Evolutionary conservation across 2,113 vertebrate genomes (phyloP), one percentile per base, ranked within the genome.

Genomic region (human): DNA sequence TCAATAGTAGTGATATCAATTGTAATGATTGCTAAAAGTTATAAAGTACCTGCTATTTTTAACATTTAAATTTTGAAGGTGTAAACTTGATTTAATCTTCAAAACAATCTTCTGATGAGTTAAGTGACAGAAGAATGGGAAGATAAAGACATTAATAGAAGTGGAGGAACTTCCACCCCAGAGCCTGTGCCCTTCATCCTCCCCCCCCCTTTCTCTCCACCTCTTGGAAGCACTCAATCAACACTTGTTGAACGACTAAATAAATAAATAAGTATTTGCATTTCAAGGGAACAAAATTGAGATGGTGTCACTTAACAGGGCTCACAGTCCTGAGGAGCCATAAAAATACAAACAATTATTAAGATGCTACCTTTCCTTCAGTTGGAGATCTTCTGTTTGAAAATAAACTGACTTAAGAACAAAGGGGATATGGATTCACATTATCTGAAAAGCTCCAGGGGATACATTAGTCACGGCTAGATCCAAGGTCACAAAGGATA

Each of bases 61-160:
- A 68, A 40, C 66, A 66, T 83, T 50, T 50, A 48, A 23, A 73
- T 59, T 81, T 94, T 95, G 70, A 52, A 92, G 45, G 10, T 50
- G 11, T 8, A 61, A 64, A 68, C 32, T 80, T n/a, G 14, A 30
- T 30, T 32, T 73, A 59, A 93, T 57, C 27, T 22, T 70, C 12
- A 59, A 55, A 89, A 59, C 4, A 38, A 43, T 55, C 43, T 57
- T 91, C 48, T 68, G 52, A n/a, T 27, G 30, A 81, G 13, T 55
- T 66, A 76, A 43, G 20, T 72, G 13, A 48, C 35, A 52, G 12
- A 25, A 52, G 40, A 4, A 2, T 5, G 5, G 14, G 23, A 35
- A 35, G 7, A 4, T 83, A 17, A 72, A 1, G 17, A 35, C 3
- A 18, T 17, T 32, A 0, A 0, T 0, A 10, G 6, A 73, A 48